A percentile compares a stretch with the other conserved stretches of the same genome.
Conservation (phyloP, 2,888 invertebrate species). For the Uloborus plumipes region DNA sequence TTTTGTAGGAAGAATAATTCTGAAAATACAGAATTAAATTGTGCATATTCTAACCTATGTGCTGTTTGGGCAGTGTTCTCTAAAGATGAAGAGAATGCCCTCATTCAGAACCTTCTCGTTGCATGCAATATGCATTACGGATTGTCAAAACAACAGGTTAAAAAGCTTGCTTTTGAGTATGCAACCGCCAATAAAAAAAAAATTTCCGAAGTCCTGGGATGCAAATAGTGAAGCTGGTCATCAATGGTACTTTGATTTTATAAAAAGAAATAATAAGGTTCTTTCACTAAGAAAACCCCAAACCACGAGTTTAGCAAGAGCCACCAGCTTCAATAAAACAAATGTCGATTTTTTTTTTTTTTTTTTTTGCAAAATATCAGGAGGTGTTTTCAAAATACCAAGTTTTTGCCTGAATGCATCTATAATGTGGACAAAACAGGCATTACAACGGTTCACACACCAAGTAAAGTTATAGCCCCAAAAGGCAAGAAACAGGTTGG, state of each 20-base stretch:
- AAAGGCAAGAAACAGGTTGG: slow-evolving; percentile 37
- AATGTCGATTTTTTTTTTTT: slow-evolving; percentile 26
- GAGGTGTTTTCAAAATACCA: slow-evolving; percentile 11
- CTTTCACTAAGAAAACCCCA: slow-evolving; percentile 29
- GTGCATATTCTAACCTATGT: slow-evolving; percentile 26
- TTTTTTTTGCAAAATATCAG: slow-evolving; percentile 21
- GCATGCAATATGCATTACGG: slow-evolving; percentile 22
- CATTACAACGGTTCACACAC: slow-evolving; percentile 19
- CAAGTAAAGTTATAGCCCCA: slow-evolving; percentile 5
- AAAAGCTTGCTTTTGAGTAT: slow-evolving; percentile 32
- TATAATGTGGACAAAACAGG: slow-evolving; percentile 41
- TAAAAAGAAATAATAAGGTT: slow-evolving; percentile 27
- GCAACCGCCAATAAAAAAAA: slow-evolving; percentile 24
- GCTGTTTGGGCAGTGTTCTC: slow-evolving; percentile 23
- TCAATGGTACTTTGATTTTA: slow-evolving; percentile 28
- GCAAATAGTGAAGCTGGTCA: slow-evolving; percentile 31
- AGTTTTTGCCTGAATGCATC: slow-evolving; percentile 29
- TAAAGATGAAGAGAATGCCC: slow-evolving; percentile 10
- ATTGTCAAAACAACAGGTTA: slow-evolving; percentile 21
- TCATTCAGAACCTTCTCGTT: slow-evolving; percentile 3
- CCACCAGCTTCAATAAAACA: slow-evolving; percentile 23
- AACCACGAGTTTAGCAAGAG: slow-evolving; percentile 28
- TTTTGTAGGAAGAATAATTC: slow-evolving; percentile 32
- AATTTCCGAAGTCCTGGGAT: slow-evolving; percentile 22
- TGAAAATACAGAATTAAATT: slow-evolving; percentile 18